Evolutionary conservation across 2,113 vertebrate species (phyloP).

Genomic region (Centrocercus urophasianus): DNA sequence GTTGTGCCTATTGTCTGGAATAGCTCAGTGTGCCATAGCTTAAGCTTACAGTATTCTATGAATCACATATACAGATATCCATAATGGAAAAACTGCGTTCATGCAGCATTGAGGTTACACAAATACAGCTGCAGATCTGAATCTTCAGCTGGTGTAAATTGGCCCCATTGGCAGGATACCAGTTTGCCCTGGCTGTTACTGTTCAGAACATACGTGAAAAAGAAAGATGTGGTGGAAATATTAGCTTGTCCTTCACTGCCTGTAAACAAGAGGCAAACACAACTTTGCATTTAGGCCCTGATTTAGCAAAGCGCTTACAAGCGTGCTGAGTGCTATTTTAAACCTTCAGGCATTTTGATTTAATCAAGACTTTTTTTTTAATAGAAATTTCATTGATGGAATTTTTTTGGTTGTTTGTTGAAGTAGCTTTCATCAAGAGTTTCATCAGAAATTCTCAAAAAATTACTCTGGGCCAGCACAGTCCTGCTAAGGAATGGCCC

Average conservation of each 20-base stretch:
- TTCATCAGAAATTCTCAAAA: not conserved
- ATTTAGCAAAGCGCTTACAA: not conserved
- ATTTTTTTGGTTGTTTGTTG: not conserved
- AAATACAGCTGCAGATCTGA: conserved; percentile 61
- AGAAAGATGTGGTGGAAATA: conserved; percentile 12
- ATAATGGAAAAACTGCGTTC: conserved; percentile 51
- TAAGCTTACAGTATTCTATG: conserved; percentile 45
- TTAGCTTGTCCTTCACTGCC: not conserved
- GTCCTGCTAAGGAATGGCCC: not conserved
- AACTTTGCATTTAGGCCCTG: not conserved
- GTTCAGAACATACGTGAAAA: not conserved
- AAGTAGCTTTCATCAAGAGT: not conserved
- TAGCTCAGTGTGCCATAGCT: conserved; percentile 33
- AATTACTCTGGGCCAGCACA: not conserved
- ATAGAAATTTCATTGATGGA: not conserved
- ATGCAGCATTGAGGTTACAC: conserved; percentile 7
- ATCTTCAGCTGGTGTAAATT: conserved; percentile 54
- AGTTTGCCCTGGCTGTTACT: not conserved
- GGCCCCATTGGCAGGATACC: not conserved
- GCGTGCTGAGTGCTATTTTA: not conserved
- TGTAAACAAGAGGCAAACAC: conserved; percentile 30
- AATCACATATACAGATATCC: conserved; percentile 57
- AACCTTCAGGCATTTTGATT: conserved; percentile 5
- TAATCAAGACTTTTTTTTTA: not conserved
- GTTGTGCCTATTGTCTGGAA: conserved; percentile 56